Conservation (phyloP, 2,797 vertebrate genomes). For the Protosalanx chinensis region DNA sequence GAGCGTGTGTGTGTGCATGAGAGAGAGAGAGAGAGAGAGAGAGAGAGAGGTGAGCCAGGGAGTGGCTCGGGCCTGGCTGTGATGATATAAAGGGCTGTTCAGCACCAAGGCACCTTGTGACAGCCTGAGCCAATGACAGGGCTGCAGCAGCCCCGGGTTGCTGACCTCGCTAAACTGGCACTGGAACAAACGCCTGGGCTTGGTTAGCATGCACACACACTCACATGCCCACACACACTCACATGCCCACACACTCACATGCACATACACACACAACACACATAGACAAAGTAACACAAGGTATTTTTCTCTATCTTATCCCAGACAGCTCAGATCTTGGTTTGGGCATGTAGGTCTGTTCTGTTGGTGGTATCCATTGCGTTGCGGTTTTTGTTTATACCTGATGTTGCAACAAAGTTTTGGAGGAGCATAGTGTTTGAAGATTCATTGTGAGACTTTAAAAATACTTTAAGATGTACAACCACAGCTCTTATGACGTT, state of each 20-base stretch:
- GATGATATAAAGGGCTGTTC: conserved; percentile 77
- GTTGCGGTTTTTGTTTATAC: too few species aligned
- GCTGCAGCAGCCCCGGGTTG: conserved; percentile 69
- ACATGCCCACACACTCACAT: not conserved
- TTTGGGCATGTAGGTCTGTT: conserved; percentile 29
- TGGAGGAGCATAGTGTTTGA: too few species aligned
- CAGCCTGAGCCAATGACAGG: conserved; percentile 71
- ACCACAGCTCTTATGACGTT: too few species aligned
- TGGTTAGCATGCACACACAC: conserved; percentile 49
- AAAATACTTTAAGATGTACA: too few species aligned
- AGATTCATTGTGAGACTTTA: too few species aligned
- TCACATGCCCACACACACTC: conserved; percentile 12
- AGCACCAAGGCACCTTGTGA: conserved; percentile 73
- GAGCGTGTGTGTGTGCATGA: conserved; percentile 2
- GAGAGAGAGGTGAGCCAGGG: conserved; percentile 55
- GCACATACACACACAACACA: not conserved
- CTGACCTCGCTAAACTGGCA: conserved; percentile 77
- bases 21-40: conserved; percentile 24
- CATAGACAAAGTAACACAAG: conserved; percentile 16
- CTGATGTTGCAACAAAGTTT: too few species aligned
- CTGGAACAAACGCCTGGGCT: conserved; percentile 68
- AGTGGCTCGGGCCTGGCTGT: conserved; percentile 64
- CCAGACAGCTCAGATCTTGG: conserved; percentile 58
- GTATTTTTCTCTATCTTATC: conserved; percentile 51
- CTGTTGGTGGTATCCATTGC: too few species aligned